phyloP scores from a whole-genome alignment of 2,888 invertebrate species.

The Leptura quadrifasciata region DNA sequence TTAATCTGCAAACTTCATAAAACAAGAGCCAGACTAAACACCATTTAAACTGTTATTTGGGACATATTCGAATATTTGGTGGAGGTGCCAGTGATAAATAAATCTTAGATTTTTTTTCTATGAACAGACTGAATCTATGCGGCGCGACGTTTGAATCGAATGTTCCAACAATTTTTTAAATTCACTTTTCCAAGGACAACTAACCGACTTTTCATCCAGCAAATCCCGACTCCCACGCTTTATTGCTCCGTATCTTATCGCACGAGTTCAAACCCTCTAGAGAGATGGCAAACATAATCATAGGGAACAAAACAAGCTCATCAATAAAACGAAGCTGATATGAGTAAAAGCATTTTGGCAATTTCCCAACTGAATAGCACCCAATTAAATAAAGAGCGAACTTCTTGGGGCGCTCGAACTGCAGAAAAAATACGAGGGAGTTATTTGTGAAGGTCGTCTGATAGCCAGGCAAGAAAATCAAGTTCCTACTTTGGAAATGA shows the following conservation, averaged over 20 bases:
- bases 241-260: background rate
- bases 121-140: no score
- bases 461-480: no score
- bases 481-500: no score
- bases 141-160: no score
- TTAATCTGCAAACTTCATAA: no score
- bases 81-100: no score
- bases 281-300: slow-evolving; percentile 3
- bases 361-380: slow-evolving; percentile 10
- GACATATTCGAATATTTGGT: no score
- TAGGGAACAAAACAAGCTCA: slow-evolving; percentile 9
- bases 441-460: background rate
- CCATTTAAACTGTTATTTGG: no score
- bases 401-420: background rate
- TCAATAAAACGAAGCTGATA: slow-evolving; percentile 4
- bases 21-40: no score
- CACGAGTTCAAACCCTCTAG: background rate
- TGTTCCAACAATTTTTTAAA: background rate
- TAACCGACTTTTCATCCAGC: background rate
- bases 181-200: background rate
- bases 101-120: no score
- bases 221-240: background rate
- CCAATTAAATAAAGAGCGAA: background rate
- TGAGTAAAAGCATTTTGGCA: slow-evolving; percentile 18
- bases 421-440: background rate